Base-by-base conservation (phyloP, 92 coral and sea anemone genomes). In the Montipora capitata region DNA sequence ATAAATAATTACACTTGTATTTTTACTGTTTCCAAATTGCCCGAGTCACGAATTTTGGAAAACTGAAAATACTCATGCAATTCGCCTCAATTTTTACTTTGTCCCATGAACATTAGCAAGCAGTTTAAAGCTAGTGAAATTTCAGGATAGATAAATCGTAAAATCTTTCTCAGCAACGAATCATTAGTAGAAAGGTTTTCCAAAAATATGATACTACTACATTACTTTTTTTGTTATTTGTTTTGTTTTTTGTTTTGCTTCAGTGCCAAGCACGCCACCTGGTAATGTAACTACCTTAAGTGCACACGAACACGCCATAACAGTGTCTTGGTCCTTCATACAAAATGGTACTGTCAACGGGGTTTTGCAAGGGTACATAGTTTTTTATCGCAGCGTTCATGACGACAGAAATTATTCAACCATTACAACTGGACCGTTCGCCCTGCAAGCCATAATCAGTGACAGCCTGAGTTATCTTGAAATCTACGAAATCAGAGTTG, bases 401-500 rank as follows among this genome's bases (percentile, higher is more conserved):
- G 68, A 41, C 35, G 81, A 40, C 3, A 51, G 67, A 57, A 59
- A 57, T 39, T 76, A 76, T 59, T 56, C 66, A 8, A 15, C 18
- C 10, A 16, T 57, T 6, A 39, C 68, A 1, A 68, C 54, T 57
- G 81, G 81, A 13, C 68, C 68, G 38, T 57, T 62, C 11, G 10
- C 15, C 17, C 15, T 76, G 49, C 67, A 76, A 76, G 81, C n/a
- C 49, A 15, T 14, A 3, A 57, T 76, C 38, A 48, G 8, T 10
- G 68, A 7, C 11, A 39, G 38, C 14, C 51, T 76, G 12, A 58
- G 18, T 57, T 59, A 76, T 11, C 13, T 16, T 56, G 49, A 56
- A 35, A 35, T 56, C 5, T 76, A 76, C 38, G 81, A 76, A 59
- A 35, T 76, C 68, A 38, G 14, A 3, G 84, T 79, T 79, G 84